Evolutionary conservation across 2,113 vertebrate genomes (phyloP).

Genomic region (Malurus cyaneus): DNA sequence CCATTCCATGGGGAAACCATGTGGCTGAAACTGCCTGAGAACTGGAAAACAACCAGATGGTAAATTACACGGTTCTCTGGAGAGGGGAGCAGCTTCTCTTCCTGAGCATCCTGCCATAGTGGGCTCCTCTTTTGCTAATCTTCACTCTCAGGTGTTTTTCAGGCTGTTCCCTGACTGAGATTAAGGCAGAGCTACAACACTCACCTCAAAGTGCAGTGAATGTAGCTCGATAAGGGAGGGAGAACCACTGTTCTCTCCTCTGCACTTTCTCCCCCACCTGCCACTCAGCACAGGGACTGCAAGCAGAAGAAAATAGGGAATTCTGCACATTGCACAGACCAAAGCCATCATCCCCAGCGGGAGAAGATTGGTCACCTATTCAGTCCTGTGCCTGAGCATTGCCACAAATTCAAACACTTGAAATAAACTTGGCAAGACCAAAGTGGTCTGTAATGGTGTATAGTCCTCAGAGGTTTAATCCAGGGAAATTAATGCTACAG

Average conservation of each 20-base stretch:
- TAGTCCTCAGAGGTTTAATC: not conserved
- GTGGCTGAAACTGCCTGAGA: not conserved
- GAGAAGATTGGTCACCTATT: not conserved
- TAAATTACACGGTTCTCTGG: not conserved
- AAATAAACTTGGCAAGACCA: not conserved
- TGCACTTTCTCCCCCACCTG: not conserved
- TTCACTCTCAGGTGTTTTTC: not conserved
- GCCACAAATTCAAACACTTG: not conserved
- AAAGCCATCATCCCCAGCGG: not conserved
- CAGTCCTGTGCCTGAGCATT: not conserved
- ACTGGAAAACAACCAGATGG: not conserved
- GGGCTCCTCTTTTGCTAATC: not conserved
- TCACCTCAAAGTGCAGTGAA: not conserved
- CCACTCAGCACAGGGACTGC: not conserved
- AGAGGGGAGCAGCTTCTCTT: not conserved
- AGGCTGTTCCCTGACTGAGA: not conserved
- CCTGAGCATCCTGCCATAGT: not conserved
- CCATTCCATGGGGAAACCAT: not conserved
- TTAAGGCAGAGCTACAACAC: not conserved
- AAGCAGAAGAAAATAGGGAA: not conserved
- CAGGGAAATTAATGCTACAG: not conserved
- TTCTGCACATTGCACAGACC: not conserved
- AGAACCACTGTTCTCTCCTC: not conserved
- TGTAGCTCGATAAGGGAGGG: not conserved
- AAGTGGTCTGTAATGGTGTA: fast-evolving